Percentiles rank a stretch among this genome's conserved stretches.
phyloP scores from a whole-genome alignment of 2,113 vertebrate genomes.

The Anhinga anhinga region DNA sequence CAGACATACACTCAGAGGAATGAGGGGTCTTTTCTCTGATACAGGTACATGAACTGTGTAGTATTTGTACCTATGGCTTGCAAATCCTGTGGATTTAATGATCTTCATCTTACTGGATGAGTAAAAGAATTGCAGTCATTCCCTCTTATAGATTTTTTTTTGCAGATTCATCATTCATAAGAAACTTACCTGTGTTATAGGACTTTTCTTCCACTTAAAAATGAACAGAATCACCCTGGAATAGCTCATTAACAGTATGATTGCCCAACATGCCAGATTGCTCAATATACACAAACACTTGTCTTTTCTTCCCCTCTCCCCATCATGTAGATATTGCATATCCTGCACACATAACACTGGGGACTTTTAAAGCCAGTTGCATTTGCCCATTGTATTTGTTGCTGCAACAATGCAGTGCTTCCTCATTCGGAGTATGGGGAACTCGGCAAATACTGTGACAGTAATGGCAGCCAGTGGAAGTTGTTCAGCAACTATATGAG shows the following conservation, averaged over 20 bases:
- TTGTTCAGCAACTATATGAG: rapidly evolving
- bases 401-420: background rate
- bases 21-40: background rate
- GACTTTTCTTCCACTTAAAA: background rate
- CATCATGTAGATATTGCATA: rapidly evolving
- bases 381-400: background rate
- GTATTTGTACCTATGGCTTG: background rate
- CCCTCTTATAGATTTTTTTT: background rate
- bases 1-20: background rate
- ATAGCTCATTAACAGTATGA: rapidly evolving
- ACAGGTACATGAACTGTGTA: background rate
- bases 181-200: background rate
- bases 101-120: background rate
- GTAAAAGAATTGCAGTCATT: background rate
- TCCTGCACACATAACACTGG: background rate
- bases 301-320: background rate
- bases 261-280: background rate
- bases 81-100: background rate
- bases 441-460: background rate
- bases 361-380: background rate
- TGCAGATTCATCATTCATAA: background rate
- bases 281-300: background rate
- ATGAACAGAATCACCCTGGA: background rate
- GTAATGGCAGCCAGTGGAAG: rapidly evolving
- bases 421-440: background rate